phyloP scores from a whole-genome alignment of 2,113 vertebrate species.

The Acrocephalus arundinaceus region DNA sequence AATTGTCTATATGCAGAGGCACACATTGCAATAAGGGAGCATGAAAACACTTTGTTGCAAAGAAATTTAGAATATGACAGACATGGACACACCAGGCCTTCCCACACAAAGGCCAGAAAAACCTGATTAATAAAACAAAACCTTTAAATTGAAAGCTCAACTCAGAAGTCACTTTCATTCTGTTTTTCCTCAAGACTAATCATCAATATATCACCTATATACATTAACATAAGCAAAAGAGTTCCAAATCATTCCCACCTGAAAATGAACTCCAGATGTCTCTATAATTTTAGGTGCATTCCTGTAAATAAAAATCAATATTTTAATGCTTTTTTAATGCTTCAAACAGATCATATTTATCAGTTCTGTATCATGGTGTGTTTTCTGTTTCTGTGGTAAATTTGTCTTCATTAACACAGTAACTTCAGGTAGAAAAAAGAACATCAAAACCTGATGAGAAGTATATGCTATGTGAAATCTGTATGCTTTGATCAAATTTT shows the following conservation, averaged over 20 bases:
- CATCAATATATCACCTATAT: neutral
- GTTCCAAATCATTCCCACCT: constrained; percentile 76
- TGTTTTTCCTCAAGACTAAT: neutral
- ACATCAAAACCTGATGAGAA: neutral
- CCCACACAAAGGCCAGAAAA: neutral
- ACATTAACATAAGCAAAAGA: neutral
- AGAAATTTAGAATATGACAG: neutral
- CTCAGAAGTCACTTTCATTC: neutral
- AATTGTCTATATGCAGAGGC: neutral
- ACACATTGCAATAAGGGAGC: neutral
- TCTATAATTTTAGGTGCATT: constrained; percentile 93
- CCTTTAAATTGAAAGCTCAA: neutral
- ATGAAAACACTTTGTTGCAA: neutral
- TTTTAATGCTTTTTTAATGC: neutral
- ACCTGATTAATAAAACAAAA: neutral
- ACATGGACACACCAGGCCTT: neutral
- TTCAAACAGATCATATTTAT: neutral
- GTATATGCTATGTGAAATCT: neutral
- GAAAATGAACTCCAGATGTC: constrained; percentile 96
- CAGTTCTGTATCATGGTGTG: neutral
- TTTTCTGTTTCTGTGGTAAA: neutral
- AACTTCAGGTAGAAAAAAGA: neutral
- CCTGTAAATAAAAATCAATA: constrained; percentile 70
- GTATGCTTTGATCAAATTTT: neutral
- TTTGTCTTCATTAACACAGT: neutral